Base-by-base conservation (phyloP, 2,888 invertebrate genomes). In the Harpalus rufipes region DNA sequence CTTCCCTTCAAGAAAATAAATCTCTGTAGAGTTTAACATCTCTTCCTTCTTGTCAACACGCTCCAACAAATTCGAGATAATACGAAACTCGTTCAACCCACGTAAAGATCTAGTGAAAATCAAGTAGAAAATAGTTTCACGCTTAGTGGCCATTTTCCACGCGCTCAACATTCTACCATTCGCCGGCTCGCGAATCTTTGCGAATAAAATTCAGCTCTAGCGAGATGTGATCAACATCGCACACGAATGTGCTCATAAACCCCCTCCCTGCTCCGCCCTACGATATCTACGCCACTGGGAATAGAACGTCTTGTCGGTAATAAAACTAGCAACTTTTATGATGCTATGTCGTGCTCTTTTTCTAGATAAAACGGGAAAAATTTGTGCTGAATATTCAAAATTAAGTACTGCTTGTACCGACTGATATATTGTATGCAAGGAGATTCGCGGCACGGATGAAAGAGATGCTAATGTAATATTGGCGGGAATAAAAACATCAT, bases 271-370 rank as follows among this genome's bases (percentile, higher is more conserved):
- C 16, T 14, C 58, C 8, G 25, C 59, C 61, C 16, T 10, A 14
- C 79, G 7, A 16, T 32, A 61, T 59, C 59, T 61, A 58, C 59
- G 79, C 61, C 79, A 61, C 59, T 61, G 59, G 39, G 44, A 74
- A 74, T 74, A 74, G 72, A 74, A 74, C 72, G 72, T 74, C 72
- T 61, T 61, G 79, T 79, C 58, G 39, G 79, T 79, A 59, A 61
- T 79, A 79, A 61, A 79, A 79, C 79, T 79, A 59, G 79, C 39
- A 61, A 79, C 61, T 79, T 79, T 79, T 79, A 79, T 79, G 58
- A 74, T 78, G 25, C 12, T 32, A 78, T 78, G 78, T 78, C 58
- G 25, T 78, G n/a, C 56, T 78, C 78, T 56, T 78, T 56, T 78
- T 68, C 61, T 79, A 79, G 79, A 79, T 79, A 79, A 79, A 79